Evolutionary conservation across 2,888 invertebrate species (phyloP), one percentile per base, ranked within the genome.

Genomic region (Phragmatobia fuliginosa): DNA sequence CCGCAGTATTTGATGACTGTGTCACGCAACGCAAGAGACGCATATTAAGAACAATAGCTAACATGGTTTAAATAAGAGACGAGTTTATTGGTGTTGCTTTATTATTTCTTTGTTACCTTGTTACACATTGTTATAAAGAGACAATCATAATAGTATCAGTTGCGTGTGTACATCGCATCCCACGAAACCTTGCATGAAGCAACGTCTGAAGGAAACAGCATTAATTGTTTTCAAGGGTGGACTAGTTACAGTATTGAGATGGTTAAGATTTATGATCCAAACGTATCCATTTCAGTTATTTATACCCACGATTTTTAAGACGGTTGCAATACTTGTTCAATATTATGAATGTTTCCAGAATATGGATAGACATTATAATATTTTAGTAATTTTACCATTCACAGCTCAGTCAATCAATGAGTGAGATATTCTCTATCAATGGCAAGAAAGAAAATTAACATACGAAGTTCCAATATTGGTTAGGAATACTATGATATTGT

Each of bases 201-300:
- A 25, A 67, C 67, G 62, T 64, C 61, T 68, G 71, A 74, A 70
- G 78, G 68, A 66, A 45, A 71, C 67, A 70, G 45, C 49, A 72
- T 62, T 60, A 68, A 80, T 72, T 78, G 61, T 74, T 66, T 62
- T 80, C 71, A 73, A 66, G 64, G 80, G 65, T 73, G 63, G 11
- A 64, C 66, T 69, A 68, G 62, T 75, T 72, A 64, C 49, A 49
- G 52, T 60, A 49, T 63, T 49, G 56, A 38, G 41, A 56, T 62
- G 66, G 70, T 68, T 67, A 66, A 71, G 59, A 38, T 41, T 14
- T n/a, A 18, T 63, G 45, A 21, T 58, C 28, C 63, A 45, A 45
- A 63, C 59, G 36, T 59, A 32, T 59, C n/a, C 21, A 52, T 52
- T 52, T n/a, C 8, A 49, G 45, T 49, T 49, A 49, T 21, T 49